Percentiles rank a stretch among this genome's conserved stretches.
Evolutionary conservation across 2,888 invertebrate genomes (phyloP).

Genomic region (Amorpha juglandis): DNA sequence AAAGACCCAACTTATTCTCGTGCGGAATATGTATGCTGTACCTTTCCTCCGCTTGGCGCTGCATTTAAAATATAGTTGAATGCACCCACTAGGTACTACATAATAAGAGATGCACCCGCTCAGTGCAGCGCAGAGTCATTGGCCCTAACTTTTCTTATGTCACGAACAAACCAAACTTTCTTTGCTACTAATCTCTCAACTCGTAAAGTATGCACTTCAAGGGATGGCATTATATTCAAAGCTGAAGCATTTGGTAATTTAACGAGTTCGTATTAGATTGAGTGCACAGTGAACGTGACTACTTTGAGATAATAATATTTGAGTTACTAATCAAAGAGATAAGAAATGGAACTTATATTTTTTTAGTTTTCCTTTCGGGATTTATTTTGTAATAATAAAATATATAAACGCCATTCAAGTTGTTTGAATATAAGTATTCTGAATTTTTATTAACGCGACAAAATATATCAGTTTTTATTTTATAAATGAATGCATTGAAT

Average conservation of each 20-base stretch:
- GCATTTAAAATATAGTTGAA: slow-evolving; percentile 52
- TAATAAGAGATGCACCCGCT: slow-evolving; percentile 49
- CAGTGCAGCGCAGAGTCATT: slow-evolving; percentile 50
- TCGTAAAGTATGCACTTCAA: slow-evolving; percentile 21
- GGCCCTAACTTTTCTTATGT: slow-evolving; percentile 58
- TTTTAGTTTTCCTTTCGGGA: no score
- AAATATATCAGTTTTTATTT: no score
- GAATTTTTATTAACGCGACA: no score
- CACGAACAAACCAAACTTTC: slow-evolving; percentile 32
- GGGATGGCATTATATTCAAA: slow-evolving; percentile 19
- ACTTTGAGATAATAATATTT: not conserved
- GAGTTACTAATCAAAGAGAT: not conserved
- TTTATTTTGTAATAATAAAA: no score
- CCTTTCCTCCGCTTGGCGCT: not conserved
- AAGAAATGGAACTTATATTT: not conserved
- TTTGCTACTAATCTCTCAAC: slow-evolving; percentile 19
- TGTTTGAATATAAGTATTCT: no score
- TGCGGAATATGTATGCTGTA: slow-evolving; percentile 18
- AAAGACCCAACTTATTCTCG: no score
- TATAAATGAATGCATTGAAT: no score
- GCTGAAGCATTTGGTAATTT: slow-evolving; percentile 1
- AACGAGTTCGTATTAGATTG: slow-evolving; percentile 1
- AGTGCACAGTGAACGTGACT: slow-evolving; percentile 1
- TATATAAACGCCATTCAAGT: no score
- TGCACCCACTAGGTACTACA: slow-evolving; percentile 48